Base-by-base conservation (phyloP, 2,888 invertebrate genomes). In the Drosophila paramelanica region DNA sequence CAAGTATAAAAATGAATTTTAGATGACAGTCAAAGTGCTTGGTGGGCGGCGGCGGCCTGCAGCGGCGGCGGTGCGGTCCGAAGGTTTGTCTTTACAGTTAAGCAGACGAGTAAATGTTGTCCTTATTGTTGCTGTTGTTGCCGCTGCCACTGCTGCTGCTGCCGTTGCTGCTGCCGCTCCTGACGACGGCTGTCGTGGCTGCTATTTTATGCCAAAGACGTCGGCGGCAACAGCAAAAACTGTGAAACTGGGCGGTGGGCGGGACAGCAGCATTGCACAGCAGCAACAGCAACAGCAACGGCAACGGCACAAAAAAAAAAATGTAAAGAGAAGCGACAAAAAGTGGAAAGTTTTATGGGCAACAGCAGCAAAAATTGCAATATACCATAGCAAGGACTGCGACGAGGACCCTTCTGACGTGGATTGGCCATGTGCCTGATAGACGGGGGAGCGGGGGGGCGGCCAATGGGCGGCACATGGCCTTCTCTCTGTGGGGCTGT, bases 1-100 rank as follows among this genome's bases (percentile, higher is more conserved):
- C 80, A 80, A 88, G 80, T 85, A 90, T 89, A 88, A 88, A 88
- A 88, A 88, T 88, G 90, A 90, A 88, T 88, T 89, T 88, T 90
- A 88, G 87, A 88, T 88, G 87, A 90, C 90, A 90, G 86, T 85
- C 77, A 81, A 82, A 83, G 87, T 88, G 78, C 50, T 60, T 38
- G 60, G 14, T n/a, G 43, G 52, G 45, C n/a, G n/a, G 31, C 4
- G 13, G 56, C 4, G 45, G 39, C 17, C 42, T 27, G 20, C 25
- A 20, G 36, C 10, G 33, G 39, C 14, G 42, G 66, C 42, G 61
- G 52, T 56, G 76, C 38, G 64, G 49, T 67, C 55, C 58, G 55
- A 64, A 69, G 90, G 90, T 89, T 86, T 89, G 84, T 87, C 89
- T 85, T 89, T 89, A 72, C 90, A 86, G 90, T 85, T 85, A 85